phyloP scores from a whole-genome alignment of 64 coral and sea anemone species.

The Stichodactyla mertensii region DNA sequence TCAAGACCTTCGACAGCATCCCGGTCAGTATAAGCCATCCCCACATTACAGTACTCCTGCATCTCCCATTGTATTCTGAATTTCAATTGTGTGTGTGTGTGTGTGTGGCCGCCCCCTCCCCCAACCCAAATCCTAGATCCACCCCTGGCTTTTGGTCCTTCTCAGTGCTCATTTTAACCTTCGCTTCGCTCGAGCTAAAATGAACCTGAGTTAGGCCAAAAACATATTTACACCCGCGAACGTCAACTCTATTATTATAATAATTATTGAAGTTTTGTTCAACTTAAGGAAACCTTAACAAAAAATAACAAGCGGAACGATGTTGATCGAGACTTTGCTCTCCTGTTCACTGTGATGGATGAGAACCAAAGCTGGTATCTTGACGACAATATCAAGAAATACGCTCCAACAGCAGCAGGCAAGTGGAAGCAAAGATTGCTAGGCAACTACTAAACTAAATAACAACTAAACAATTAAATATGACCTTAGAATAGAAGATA shows the following conservation, averaged over 20 bases:
- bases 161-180: too few species aligned
- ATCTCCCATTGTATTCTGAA: too few species aligned
- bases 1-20: conserved; percentile 66
- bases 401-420: conserved; percentile 39
- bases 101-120: too few species aligned
- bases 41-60: background rate
- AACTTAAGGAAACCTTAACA: conserved; percentile 32
- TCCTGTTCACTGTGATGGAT: conserved; percentile 74
- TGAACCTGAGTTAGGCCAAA: too few species aligned
- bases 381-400: conserved; percentile 62
- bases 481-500: too few species aligned
- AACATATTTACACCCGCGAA: too few species aligned
- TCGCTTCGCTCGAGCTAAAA: too few species aligned
- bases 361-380: conserved; percentile 84
- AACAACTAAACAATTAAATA: too few species aligned
- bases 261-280: background rate
- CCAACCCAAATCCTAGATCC: too few species aligned
- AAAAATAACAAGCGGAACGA: conserved; percentile 27
- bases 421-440: background rate
- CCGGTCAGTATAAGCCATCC: conserved; percentile 29
- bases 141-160: too few species aligned
- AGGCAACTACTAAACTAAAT: too few species aligned
- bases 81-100: too few species aligned
- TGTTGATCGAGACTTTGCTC: conserved; percentile 62
- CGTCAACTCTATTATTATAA: background rate